Conservation (phyloP, 2,113 vertebrate genomes). For the Plectropomus leopardus region DNA sequence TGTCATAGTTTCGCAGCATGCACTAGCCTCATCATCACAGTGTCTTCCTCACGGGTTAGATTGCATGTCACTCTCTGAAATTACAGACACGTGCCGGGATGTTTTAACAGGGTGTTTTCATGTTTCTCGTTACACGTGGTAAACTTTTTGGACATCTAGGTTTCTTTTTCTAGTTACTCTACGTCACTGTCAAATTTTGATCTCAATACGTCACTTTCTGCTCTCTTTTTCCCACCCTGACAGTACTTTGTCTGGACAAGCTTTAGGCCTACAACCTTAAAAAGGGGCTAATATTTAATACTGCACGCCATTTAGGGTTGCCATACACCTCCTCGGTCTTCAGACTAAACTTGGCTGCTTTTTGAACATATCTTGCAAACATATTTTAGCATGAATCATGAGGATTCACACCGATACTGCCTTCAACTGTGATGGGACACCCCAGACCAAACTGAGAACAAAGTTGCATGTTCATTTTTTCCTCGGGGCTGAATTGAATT, state of each 20-base stretch:
- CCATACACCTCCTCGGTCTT: background rate
- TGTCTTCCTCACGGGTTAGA: constrained; percentile 16
- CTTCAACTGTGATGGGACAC: constrained; percentile 20
- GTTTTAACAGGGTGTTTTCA: background rate
- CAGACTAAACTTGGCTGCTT: background rate
- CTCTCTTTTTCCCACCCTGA: background rate
- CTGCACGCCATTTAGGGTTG: background rate
- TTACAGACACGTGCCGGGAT: background rate
- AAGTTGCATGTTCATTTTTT: constrained; percentile 36
- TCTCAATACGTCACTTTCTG: constrained; percentile 17
- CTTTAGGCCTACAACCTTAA: background rate
- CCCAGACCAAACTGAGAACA: background rate
- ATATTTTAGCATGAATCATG: background rate
- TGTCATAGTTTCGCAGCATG: background rate
- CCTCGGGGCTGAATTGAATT: constrained; percentile 20
- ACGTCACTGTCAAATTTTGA: background rate
- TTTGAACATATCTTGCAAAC: background rate
- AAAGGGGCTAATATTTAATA: background rate
- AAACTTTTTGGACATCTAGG: background rate
- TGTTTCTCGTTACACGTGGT: background rate
- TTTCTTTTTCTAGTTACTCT: background rate
- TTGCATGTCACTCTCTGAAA: background rate
- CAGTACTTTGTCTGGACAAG: constrained; percentile 1
- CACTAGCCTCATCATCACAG: no score
- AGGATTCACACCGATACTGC: background rate